Conservation (phyloP, 2,888 invertebrate species). For the Cotesia congregata region DNA sequence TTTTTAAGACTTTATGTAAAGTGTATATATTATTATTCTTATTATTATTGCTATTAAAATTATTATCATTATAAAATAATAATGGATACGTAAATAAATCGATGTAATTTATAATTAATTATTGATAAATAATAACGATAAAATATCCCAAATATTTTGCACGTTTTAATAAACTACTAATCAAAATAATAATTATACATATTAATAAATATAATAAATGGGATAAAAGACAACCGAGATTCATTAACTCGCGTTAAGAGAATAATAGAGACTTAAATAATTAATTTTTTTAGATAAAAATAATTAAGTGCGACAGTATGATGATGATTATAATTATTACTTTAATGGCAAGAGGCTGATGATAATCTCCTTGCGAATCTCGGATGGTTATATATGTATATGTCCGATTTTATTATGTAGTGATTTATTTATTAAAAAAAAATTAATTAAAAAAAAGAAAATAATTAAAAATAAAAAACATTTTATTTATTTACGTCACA, state of each 20-base stretch:
- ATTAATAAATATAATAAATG: neutral
- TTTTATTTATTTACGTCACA: constrained; percentile 58
- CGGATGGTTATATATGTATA: constrained; percentile 24
- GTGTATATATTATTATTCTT: constrained; percentile 33
- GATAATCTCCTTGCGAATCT: constrained; percentile 23
- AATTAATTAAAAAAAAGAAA: neutral
- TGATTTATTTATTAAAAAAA: constrained; percentile 58
- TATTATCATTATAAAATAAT: neutral
- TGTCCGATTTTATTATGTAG: constrained; percentile 52
- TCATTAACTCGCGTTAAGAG: neutral
- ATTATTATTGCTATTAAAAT: neutral
- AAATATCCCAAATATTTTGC: neutral
- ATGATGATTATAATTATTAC: neutral
- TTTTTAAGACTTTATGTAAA: constrained; percentile 21
- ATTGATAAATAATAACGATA: too few species aligned
- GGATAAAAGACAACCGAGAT: neutral
- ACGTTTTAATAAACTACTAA: neutral
- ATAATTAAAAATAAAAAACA: constrained; percentile 46
- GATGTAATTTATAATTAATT: neutral
- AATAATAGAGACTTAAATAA: neutral
- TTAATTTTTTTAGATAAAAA: constrained; percentile 19
- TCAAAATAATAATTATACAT: neutral
- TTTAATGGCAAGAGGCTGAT: constrained; percentile 20
- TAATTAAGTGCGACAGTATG: constrained; percentile 19
- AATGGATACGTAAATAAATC: neutral